phyloP scores from a whole-genome alignment of 2,888 invertebrate genomes.

The Diadromus collaris region DNA sequence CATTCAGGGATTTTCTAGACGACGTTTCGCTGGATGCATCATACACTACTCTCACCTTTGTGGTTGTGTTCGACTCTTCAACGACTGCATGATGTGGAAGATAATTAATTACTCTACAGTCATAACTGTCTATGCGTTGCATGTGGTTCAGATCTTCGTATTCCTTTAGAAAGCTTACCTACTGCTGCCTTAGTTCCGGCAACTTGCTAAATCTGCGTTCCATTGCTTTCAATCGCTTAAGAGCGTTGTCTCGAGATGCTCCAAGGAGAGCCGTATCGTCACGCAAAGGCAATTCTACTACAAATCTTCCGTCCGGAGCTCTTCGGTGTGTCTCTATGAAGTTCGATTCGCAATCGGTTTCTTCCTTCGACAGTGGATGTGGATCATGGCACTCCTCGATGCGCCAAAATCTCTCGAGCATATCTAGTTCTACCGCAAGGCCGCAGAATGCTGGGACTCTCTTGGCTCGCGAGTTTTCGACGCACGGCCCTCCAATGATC shows the following conservation, averaged over 20 bases:
- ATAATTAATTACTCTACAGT: not conserved
- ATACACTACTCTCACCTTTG: conserved; percentile 63
- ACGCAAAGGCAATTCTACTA: conserved; percentile 14
- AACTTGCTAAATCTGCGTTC: conserved; percentile 5
- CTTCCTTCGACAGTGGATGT: conserved; percentile 1
- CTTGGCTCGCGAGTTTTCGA: too few species aligned
- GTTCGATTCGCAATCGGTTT: conserved; percentile 2
- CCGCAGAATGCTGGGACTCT: too few species aligned
- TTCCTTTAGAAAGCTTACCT: conserved; percentile 9
- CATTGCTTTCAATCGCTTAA: conserved; percentile 2
- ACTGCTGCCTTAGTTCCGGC: not conserved
- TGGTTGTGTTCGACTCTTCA: not conserved
- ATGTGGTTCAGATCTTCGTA: conserved; percentile 5
- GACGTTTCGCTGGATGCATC: conserved; percentile 64
- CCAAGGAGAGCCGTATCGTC: conserved; percentile 14
- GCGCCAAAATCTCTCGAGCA: conserved; percentile 15
- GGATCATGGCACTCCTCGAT: conserved; percentile 15
- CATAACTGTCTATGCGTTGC: not conserved
- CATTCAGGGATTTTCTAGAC: conserved; percentile 65
- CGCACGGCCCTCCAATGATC: conserved; percentile 32
- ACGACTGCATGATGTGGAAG: conserved; percentile 22
- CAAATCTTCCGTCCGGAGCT: conserved; percentile 22
- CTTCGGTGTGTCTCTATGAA: conserved; percentile 11
- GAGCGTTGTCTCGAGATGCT: conserved; percentile 9
- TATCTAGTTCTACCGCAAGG: not conserved